Percentiles rank a stretch among this genome's conserved stretches.
phyloP scores from a whole-genome alignment of 1,140 invertebrate genomes.

The Drosophila grimshawi region DNA sequence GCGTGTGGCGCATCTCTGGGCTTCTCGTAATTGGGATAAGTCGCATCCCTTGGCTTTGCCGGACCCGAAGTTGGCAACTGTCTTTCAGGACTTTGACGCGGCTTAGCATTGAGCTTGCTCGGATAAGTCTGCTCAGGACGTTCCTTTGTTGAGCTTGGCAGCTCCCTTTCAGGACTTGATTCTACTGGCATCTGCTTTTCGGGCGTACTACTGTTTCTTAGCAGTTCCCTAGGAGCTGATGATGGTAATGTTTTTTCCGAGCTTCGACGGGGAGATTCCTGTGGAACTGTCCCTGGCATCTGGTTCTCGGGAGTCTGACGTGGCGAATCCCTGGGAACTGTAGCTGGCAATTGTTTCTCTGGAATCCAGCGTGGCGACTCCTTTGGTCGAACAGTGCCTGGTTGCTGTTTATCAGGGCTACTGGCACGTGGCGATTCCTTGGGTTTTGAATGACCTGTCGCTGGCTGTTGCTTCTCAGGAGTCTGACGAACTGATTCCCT shows the following conservation, averaged over 20 bases:
- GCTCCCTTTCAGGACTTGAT: constrained; percentile 9
- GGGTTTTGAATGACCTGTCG: neutral
- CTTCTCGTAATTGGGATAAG: neutral
- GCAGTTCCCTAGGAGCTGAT: constrained; percentile 20
- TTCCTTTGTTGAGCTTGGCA: constrained; percentile 9
- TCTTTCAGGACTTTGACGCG: constrained; percentile 33
- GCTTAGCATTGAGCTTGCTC: constrained; percentile 1
- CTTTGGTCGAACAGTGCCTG: neutral
- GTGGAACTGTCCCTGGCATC: too few relatives aligned
- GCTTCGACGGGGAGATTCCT: too few relatives aligned
- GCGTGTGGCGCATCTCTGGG: neutral
- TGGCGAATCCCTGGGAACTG: constrained; percentile 5
- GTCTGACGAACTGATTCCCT: constrained; percentile 9
- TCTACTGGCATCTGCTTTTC: constrained; percentile 25
- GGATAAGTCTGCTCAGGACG: constrained; percentile 5
- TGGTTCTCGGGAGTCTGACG: constrained; percentile 26
- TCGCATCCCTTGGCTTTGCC: neutral
- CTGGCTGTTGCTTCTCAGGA: constrained; percentile 10
- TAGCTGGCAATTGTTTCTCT: constrained; percentile 10
- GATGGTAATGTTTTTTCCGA: neutral
- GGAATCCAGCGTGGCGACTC: constrained; percentile 11
- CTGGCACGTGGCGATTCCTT: neutral
- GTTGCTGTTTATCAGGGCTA: neutral
- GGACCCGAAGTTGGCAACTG: constrained; percentile 6
- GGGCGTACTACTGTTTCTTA: constrained; percentile 26